Conservation (phyloP, 2,888 invertebrate genomes). For the Eretmocerus hayati region DNA sequence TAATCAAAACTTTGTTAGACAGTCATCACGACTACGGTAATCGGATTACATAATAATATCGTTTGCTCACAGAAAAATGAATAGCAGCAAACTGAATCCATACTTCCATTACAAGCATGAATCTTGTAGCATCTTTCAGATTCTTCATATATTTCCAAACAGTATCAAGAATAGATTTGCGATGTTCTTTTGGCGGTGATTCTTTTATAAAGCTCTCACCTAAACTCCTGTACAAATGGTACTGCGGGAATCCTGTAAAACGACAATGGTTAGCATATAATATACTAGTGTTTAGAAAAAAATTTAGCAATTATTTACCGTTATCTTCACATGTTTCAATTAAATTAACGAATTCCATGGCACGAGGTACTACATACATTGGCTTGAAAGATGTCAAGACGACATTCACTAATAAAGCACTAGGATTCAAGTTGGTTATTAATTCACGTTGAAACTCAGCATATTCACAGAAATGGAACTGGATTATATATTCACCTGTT, state of each 20-base stretch:
- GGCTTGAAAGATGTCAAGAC: conserved; percentile 76
- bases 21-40: too few species aligned
- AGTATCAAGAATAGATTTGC: conserved; percentile 53
- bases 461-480: not conserved
- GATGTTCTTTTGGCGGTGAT: conserved; percentile 56
- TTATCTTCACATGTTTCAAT: conserved; percentile 60
- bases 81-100: conserved; percentile 87
- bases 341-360: conserved; percentile 64
- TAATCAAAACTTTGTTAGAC: too few species aligned
- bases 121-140: conserved; percentile 62
- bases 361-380: conserved; percentile 61
- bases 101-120: conserved; percentile 78
- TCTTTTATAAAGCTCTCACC: conserved; percentile 60
- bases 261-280: too few species aligned
- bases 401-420: conserved; percentile 75
- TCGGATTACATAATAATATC: too few species aligned
- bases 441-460: not conserved
- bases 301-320: conserved; percentile 49
- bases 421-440: conserved; percentile 46
- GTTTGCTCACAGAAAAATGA: conserved; percentile 66
- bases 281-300: too few species aligned
- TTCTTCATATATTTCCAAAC: conserved; percentile 61
- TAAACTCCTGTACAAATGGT: conserved; percentile 61
- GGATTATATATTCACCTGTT: conserved; percentile 57
- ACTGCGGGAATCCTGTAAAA: conserved; percentile 53